A percentile compares a stretch with the other conserved stretches of the same genome.
Evolutionary conservation across 2,113 vertebrate species (phyloP).

Genomic region (Phocoena phocoena): DNA sequence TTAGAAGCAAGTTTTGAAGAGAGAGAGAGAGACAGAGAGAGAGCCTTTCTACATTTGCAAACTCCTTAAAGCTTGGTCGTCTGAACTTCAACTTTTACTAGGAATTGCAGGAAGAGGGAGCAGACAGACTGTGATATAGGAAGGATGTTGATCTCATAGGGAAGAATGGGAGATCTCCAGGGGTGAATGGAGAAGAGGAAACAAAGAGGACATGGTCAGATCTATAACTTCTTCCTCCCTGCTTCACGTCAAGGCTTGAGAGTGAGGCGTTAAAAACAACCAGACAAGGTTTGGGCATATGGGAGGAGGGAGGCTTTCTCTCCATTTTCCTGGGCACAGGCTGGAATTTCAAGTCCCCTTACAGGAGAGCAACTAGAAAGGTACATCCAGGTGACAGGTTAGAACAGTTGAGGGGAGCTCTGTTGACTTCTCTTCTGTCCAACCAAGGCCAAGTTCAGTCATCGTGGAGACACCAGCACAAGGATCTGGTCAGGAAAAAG

Average conservation of each 20-base stretch:
- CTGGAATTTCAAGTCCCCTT: background rate
- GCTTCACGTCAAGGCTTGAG: background rate
- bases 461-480: background rate
- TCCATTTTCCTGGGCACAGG: background rate
- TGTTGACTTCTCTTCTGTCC: background rate
- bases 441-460: background rate
- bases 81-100: background rate
- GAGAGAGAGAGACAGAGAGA: background rate
- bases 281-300: background rate
- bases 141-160: background rate
- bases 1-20: background rate
- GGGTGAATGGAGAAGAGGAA: background rate
- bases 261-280: background rate
- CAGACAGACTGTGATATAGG: background rate
- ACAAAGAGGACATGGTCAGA: background rate
- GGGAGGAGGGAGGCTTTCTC: background rate
- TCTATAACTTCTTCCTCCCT: background rate
- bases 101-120: background rate
- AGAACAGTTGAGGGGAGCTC: background rate
- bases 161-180: background rate
- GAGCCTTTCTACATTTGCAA: background rate
- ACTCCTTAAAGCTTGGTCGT: background rate
- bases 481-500: background rate
- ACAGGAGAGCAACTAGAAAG: background rate
- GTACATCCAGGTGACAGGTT: background rate